Conservation (phyloP, 2,113 vertebrate genomes). For the Trematocara marginatum region DNA sequence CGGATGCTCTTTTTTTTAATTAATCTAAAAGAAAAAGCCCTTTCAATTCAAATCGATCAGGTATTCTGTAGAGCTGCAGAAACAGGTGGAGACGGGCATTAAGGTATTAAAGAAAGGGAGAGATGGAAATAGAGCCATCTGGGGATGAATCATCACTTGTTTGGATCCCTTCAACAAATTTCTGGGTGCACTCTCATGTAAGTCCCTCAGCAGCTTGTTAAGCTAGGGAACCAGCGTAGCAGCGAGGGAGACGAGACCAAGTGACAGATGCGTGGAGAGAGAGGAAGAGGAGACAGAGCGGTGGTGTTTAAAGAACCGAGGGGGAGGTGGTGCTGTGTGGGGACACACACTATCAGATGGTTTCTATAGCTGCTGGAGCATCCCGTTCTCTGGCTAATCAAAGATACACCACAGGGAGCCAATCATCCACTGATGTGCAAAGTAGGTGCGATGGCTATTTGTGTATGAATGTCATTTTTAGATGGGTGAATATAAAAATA, state of each 20-base stretch:
- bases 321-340: background rate
- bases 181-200: slow-evolving; percentile 37
- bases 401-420: slow-evolving; percentile 45
- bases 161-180: slow-evolving; percentile 47
- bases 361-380: slow-evolving; percentile 19
- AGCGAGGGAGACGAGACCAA: slow-evolving; percentile 6
- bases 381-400: slow-evolving; percentile 51
- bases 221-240: slow-evolving; percentile 33
- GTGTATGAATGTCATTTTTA: background rate
- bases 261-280: slow-evolving; percentile 38
- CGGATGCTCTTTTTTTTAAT: background rate
- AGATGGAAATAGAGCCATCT: slow-evolving; percentile 37
- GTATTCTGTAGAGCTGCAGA: background rate
- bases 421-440: slow-evolving; percentile 45
- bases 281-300: slow-evolving; percentile 15
- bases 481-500: background rate
- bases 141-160: slow-evolving; percentile 48
- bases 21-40: background rate
- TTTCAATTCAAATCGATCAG: background rate
- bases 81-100: background rate
- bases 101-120: background rate
- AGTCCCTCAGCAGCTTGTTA: slow-evolving; percentile 64
- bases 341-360: background rate
- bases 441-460: background rate
- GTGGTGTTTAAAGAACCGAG: slow-evolving; percentile 33